Evolutionary conservation across 1,140 invertebrate genomes (phyloP).

Genomic region (Antheraea pernyi): DNA sequence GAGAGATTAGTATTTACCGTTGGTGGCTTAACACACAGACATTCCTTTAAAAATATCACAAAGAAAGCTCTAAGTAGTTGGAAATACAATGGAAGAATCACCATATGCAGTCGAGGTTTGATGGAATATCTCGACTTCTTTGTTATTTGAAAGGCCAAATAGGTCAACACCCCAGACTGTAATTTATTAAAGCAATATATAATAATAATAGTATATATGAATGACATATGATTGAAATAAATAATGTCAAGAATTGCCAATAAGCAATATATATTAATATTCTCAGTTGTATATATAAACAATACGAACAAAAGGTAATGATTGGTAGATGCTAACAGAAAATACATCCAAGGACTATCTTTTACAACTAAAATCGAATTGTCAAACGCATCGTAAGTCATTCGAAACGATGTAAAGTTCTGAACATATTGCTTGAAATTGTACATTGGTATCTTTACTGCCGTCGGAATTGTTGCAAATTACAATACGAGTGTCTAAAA

Average conservation of each 20-base stretch:
- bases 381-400: background rate
- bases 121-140: too few species aligned
- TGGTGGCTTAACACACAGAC: too few species aligned
- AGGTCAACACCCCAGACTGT: too few species aligned
- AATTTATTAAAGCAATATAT: too few species aligned
- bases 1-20: too few species aligned
- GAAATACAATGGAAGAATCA: too few species aligned
- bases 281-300: background rate
- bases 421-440: background rate
- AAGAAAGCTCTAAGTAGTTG: too few species aligned
- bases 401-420: background rate
- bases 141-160: too few species aligned
- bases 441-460: background rate
- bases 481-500: background rate
- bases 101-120: too few species aligned
- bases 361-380: background rate
- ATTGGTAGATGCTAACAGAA: background rate
- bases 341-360: background rate
- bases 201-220: background rate
- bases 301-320: background rate
- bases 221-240: background rate
- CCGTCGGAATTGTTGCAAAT: background rate
- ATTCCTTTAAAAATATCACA: too few species aligned
- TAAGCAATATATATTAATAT: background rate
- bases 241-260: background rate